Conservation (phyloP, 2,113 vertebrate genomes). For the Oncorhynchus nerka region DNA sequence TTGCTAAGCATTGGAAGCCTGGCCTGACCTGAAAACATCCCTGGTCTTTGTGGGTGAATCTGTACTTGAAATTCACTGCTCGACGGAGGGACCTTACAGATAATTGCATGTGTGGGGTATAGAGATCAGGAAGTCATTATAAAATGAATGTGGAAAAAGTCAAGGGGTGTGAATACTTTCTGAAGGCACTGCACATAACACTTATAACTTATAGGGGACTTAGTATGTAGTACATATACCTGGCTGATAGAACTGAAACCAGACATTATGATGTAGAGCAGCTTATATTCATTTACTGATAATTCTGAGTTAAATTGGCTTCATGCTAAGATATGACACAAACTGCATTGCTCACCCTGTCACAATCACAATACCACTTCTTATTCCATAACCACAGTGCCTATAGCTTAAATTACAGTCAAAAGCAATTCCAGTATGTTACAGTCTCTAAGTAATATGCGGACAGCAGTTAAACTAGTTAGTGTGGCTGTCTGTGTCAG, state of each 20-base stretch:
- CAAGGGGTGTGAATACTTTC: too few relatives aligned
- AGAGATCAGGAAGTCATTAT: too few relatives aligned
- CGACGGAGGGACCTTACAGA: too few relatives aligned
- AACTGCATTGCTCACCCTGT: too few relatives aligned
- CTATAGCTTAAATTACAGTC: neutral
- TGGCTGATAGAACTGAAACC: neutral
- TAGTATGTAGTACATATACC: neutral
- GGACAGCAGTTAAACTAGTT: neutral
- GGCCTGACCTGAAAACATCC: too few relatives aligned
- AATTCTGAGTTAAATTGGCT: neutral
- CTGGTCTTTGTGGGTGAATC: too few relatives aligned
- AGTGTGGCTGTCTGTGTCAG: neutral
- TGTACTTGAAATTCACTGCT: too few relatives aligned
- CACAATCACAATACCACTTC: neutral
- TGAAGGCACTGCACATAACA: too few relatives aligned
- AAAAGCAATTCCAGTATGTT: neutral
- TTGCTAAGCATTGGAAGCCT: too few relatives aligned
- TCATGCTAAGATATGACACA: neutral
- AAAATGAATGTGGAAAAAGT: too few relatives aligned
- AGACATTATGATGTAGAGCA: neutral
- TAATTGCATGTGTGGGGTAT: too few relatives aligned
- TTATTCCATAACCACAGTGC: neutral
- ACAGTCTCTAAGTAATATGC: too few relatives aligned
- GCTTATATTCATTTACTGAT: neutral
- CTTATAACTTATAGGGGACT: neutral